These are phyloP conservation scores for Apotomis betuletana DNA, from an alignment of 2,888 invertebrate genomes.

Conservation along the genomic window DNA sequence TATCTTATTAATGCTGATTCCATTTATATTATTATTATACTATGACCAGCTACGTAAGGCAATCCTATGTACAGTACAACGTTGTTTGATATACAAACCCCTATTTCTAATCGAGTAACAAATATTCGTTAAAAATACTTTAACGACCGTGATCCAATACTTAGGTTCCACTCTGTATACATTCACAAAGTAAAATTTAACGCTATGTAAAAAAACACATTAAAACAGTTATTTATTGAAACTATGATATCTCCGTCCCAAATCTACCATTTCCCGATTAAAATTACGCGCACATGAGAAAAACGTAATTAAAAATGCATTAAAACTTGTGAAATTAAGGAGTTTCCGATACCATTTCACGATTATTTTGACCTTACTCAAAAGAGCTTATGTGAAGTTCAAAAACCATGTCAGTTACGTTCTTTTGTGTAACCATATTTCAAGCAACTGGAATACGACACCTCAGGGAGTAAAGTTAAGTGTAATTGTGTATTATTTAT, in stretches of 20 bases:
- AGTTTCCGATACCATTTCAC: conserved; percentile 27
- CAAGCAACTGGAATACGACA: conserved; percentile 19
- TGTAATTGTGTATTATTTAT: conserved; percentile 27
- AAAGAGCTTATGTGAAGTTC: not conserved
- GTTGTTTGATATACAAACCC: too few species aligned
- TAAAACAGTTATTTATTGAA: not conserved
- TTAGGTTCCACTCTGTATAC: too few species aligned
- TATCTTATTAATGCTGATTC: too few species aligned
- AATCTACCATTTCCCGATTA: not conserved
- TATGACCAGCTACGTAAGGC: too few species aligned
- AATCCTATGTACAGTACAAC: too few species aligned
- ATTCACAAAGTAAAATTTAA: too few species aligned
- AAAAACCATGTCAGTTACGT: not conserved
- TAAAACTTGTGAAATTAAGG: conserved; percentile 23
- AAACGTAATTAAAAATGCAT: conserved; percentile 22
- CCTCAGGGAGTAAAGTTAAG: conserved; percentile 24
- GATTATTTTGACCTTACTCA: not conserved
- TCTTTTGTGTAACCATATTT: conserved; percentile 1
- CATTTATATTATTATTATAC: too few species aligned
- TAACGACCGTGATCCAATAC: too few species aligned
- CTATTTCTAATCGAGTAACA: too few species aligned
- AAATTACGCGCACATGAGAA: not conserved
- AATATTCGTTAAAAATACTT: too few species aligned
- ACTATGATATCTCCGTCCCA: not conserved
- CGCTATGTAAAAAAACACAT: not conserved